phyloP scores from a whole-genome alignment of 2,888 invertebrate genomes.

The Pterobdella sp. region DNA sequence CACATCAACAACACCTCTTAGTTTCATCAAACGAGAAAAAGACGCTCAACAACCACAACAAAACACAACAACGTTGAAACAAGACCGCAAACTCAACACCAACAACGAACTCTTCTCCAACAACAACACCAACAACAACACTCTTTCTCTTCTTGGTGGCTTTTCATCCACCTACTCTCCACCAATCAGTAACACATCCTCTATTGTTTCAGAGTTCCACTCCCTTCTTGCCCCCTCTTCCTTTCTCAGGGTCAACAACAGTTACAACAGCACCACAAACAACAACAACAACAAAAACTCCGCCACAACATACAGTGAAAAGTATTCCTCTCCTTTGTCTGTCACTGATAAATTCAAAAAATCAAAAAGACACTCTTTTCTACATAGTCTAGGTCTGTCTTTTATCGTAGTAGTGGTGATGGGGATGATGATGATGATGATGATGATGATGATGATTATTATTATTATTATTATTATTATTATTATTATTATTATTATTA shows the following conservation, averaged over 20 bases:
- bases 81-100: neutral
- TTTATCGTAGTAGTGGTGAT: too few species aligned
- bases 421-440: too few species aligned
- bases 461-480: too few species aligned
- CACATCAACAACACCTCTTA: neutral
- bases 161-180: constrained; percentile 12
- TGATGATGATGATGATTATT: too few species aligned
- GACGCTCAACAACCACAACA: constrained; percentile 10
- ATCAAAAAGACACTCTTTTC: neutral
- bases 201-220: constrained; percentile 26
- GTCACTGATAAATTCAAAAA: neutral
- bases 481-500: too few species aligned
- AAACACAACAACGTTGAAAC: neutral
- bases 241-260: constrained; percentile 17
- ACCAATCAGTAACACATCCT: neutral
- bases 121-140: constrained; percentile 12
- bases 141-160: constrained; percentile 18
- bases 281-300: constrained; percentile 13
- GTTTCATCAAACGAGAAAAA: constrained; percentile 1
- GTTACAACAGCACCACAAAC: constrained; percentile 2
- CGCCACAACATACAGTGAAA: neutral
- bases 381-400: neutral
- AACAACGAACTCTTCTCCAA: neutral
- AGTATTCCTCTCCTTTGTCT: neutral
- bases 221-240: constrained; percentile 23